Base-by-base conservation (phyloP, 2,888 invertebrate species). In the Apamea sordens region DNA sequence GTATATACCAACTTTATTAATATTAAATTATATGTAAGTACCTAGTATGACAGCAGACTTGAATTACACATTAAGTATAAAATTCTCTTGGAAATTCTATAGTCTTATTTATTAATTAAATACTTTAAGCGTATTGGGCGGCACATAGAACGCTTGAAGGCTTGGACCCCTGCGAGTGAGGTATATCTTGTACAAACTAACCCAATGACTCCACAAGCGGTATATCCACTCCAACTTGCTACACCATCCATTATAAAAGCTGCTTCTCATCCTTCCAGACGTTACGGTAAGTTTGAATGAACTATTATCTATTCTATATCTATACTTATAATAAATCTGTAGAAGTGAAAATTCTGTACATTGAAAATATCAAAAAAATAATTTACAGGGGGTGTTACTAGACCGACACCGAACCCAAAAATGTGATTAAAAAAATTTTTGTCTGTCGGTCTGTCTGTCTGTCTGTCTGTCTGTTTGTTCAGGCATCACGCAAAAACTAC, bases 91-190 rank as follows among this genome's bases (percentile, higher is more conserved):
- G 13, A 8, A 15, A 21, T 36, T 13, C 2, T 28, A n/a, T n/a
- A 36, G 13, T 47, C 44, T 32, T 32, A 76, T 47, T 47, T 24
- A 32, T 56, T 36, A 0, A 28, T 56, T 1, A 28, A 56, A 61
- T 56, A 28, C 10, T 82, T 82, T 50, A 72, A 32, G 78, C 90
- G 90, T 28, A n/a, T 79, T 63, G 82, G 76, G 15, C 90, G 90
- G 41, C 86, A 84, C 15, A 32, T 77, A 71, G 72, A 18, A n/a
- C 44, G 44, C 47, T 59, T 72, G n/a, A 67, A 64, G 47, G 18
- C 24, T 70, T 21, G 63, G 63, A 36, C 8, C 13, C n/a, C 18
- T 65, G 64, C 69, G 5, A 64, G n/a, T 44, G 71, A 85, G 24
- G 11, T 24, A 28, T n/a, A 15, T 8, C 59, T 41, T 21, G 11